Base-by-base conservation (phyloP, 2,797 vertebrate species). In the Podargus strigoides region DNA sequence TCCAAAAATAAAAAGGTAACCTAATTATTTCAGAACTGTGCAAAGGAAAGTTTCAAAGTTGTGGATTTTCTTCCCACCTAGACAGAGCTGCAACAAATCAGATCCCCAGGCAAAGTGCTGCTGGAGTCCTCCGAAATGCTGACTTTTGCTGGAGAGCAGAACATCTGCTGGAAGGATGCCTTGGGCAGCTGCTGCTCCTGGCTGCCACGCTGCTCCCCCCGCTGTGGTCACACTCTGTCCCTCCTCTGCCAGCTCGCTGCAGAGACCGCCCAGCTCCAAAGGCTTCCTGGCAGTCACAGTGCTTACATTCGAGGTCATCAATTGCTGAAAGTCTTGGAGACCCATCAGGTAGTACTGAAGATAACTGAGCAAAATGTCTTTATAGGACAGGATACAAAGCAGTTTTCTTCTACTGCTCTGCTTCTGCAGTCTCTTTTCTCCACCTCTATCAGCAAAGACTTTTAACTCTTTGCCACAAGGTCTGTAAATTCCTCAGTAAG, bases 241-340 rank as follows among this genome's bases (percentile, higher is more conserved):
- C 32, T 50, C n/a, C 87, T 21, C 87, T 96, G 93, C 85, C 94
- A 93, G 28, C 85, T 80, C 32, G 20, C 68, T 89, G 94, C 91
- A 82, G 89, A 93, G n/a, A 42, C 72, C 4, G 4, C 85, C 87
- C 83, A 64, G 92, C 62, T 86, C 90, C 82, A 56, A 49, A 87
- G 36, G 4, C 60, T 85, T 41, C 66, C 78, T 53, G 72, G 56
- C 85, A 94, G 41, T 12, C 72, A 28, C 81, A 62, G 42, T 30
- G 87, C 84, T 80, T 58, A 74, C 23, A 18, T 74, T 49, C 74
- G 85, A 89, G 92, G 87, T 91, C 87, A 92, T 21, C 2, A 0
- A 32, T 41, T 64, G 90, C 60, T 55, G 24, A 22, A 76, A 85
- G 60, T 53, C 87, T 37, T 39, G 32, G 56, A 89, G 50, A 83